Conservation (phyloP, 23 tunicate species). For the Corella eumyota region DNA sequence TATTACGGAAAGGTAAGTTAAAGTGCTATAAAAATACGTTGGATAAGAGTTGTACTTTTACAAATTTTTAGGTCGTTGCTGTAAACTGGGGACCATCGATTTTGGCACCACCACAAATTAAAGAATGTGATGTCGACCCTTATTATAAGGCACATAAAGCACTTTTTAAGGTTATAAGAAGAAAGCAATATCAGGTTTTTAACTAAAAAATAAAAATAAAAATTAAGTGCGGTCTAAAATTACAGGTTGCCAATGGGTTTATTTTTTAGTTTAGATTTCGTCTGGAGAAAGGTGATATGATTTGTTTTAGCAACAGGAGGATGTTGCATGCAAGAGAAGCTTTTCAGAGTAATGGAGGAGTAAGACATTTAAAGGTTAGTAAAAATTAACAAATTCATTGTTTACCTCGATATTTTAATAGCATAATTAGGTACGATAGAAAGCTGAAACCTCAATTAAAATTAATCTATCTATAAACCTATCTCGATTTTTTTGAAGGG, state of each 20-base stretch:
- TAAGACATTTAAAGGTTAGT: slow-evolving; percentile 21
- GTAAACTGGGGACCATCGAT: slow-evolving; percentile 5
- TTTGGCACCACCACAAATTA: slow-evolving; percentile 7
- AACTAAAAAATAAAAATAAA: too few relatives aligned
- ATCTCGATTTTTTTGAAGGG: too few relatives aligned
- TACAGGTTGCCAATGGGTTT: too few relatives aligned
- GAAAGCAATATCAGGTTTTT: neutral
- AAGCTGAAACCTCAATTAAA: too few relatives aligned
- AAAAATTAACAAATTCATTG: too few relatives aligned
- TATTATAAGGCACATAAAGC: slow-evolving; percentile 8
- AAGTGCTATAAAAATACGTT: too few relatives aligned
- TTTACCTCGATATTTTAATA: too few relatives aligned
- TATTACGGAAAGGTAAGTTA: slow-evolving; percentile 29
- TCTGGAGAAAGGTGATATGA: slow-evolving; percentile 15
- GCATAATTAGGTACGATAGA: too few relatives aligned
- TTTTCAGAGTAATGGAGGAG: slow-evolving; percentile 20
- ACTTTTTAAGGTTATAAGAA: neutral
- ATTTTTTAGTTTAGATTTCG: slow-evolving; percentile 13
- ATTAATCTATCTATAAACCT: too few relatives aligned
- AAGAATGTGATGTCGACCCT: slow-evolving; percentile 16
- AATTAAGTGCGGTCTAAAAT: too few relatives aligned
- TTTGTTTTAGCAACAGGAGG: slow-evolving; percentile 27
- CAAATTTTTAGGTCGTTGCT: slow-evolving; percentile 12
- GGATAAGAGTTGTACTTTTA: too few relatives aligned
- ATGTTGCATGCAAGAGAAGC: slow-evolving; percentile 41